Percentiles rank a stretch among this genome's conserved stretches.
phyloP scores from a whole-genome alignment of 2,113 vertebrate species.

The Sphyrna mokarran region DNA sequence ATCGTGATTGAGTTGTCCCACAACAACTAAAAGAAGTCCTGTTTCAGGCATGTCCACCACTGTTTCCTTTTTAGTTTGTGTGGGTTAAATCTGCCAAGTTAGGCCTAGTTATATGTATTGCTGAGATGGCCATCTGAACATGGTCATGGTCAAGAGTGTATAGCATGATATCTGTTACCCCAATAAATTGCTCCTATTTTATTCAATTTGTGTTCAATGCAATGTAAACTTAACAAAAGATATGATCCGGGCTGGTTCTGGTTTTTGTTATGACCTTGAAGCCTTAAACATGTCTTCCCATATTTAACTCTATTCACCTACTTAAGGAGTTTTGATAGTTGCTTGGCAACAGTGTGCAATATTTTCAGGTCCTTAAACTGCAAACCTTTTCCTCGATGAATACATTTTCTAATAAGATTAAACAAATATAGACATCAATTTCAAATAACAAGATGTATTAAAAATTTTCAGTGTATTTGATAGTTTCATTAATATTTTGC shows the following conservation, averaged over 20 bases:
- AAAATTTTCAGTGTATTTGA: not conserved
- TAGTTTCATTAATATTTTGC: not conserved
- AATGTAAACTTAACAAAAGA: not conserved
- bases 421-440: not conserved
- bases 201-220: not conserved
- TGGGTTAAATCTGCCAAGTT: not conserved
- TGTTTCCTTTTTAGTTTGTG: not conserved
- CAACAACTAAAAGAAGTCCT: not conserved
- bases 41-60: not conserved
- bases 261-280: not conserved
- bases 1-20: too few species aligned
- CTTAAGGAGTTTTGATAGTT: not conserved
- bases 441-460: not conserved
- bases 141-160: not conserved
- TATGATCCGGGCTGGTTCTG: not conserved
- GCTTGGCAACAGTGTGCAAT: not conserved
- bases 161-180: not conserved
- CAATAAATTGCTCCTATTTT: not conserved
- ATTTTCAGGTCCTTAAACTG: not conserved
- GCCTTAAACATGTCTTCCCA: too few species aligned
- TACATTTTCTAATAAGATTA: not conserved
- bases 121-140: not conserved
- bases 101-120: not conserved
- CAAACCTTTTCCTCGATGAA: not conserved
- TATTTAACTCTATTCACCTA: not conserved